phyloP scores from a whole-genome alignment of 2,888 invertebrate genomes.

The Timema cristinae region DNA sequence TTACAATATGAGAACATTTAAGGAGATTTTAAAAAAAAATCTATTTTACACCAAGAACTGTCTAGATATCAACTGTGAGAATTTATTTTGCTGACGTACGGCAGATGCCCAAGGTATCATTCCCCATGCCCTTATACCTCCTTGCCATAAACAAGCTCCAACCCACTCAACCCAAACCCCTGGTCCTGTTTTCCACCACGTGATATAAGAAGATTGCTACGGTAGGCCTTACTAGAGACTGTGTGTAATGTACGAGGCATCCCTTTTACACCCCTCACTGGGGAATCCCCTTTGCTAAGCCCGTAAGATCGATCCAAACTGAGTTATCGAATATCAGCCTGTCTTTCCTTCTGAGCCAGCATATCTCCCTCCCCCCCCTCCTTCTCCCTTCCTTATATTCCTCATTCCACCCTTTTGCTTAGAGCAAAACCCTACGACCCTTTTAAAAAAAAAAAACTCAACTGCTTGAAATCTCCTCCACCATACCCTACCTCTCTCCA shows the following conservation, averaged over 20 bases:
- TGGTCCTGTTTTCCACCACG: neutral
- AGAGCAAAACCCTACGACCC: too few species aligned
- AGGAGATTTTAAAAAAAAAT: too few species aligned
- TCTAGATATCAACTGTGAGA: too few species aligned
- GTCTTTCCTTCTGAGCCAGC: too few species aligned
- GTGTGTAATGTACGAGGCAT: slow-evolving; percentile 13
- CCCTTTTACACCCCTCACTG: neutral
- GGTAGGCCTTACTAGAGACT: neutral
- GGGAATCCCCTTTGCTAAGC: neutral
- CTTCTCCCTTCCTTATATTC: neutral
- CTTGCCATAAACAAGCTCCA: neutral
- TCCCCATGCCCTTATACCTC: neutral
- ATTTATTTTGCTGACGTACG: neutral
- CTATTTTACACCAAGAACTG: too few species aligned
- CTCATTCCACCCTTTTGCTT: too few species aligned
- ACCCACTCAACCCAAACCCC: neutral
- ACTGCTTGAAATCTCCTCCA: too few species aligned
- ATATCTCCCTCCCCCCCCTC: neutral
- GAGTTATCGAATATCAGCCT: slow-evolving; percentile 12
- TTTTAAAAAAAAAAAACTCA: too few species aligned
- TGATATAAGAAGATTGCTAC: slow-evolving; percentile 10
- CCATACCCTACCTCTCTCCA: too few species aligned
- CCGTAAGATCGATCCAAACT: slow-evolving; percentile 14
- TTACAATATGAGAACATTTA: too few species aligned
- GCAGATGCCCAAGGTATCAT: neutral